Evolutionary conservation across 2,113 vertebrate genomes (phyloP), one percentile per base, ranked within the genome.

Genomic region (Trematocara zebra): DNA sequence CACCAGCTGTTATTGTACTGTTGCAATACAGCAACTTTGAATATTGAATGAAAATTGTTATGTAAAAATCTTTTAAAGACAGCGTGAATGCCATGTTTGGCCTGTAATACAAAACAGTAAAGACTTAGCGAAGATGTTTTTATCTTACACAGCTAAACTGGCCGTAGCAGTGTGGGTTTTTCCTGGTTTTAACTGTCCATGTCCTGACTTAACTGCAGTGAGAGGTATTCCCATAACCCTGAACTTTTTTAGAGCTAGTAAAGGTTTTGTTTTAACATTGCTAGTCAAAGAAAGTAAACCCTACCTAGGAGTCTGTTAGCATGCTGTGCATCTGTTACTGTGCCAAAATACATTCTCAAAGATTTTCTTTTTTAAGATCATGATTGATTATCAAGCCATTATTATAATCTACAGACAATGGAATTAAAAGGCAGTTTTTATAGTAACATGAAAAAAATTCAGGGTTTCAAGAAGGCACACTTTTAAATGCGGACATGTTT

Each of bases 401-500:
- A 76, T 51, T 31, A 51, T 76, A 76, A 76, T 33, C 15, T n/a
- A 51, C 44, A 8, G 72, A 51, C 17, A 12, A 33, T 0, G 10
- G 72, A 51, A 31, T 7, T n/a, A 11, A 33, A n/a, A 33, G 10
- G 44, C 44, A 76, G 26, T 51, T 76, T 72, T 44, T 44, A 72
- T 72, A 72, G 35, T 69, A 23, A 20, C 5, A 40, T 40, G n/a
- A 8, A 44, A 72, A 17, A 26, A 26, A 64, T 0, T 7, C 10
- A 37, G 33, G 59, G 10, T 37, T 64, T 64, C 1, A 6, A 42
- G 40, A 64, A 11, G n/a, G 18, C 6, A 31, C 14, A n/a, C 51
- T 74, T 26, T 42, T 31, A 61, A 80, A 81, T 57, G 20, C 3
- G 5, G 26, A 40, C 3, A 20, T 11, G 79, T 78, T 84, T 81